Percentiles rank a stretch among this genome's conserved stretches.
Conservation (phyloP, 2,888 invertebrate genomes). For the Latheticus oryzae region DNA sequence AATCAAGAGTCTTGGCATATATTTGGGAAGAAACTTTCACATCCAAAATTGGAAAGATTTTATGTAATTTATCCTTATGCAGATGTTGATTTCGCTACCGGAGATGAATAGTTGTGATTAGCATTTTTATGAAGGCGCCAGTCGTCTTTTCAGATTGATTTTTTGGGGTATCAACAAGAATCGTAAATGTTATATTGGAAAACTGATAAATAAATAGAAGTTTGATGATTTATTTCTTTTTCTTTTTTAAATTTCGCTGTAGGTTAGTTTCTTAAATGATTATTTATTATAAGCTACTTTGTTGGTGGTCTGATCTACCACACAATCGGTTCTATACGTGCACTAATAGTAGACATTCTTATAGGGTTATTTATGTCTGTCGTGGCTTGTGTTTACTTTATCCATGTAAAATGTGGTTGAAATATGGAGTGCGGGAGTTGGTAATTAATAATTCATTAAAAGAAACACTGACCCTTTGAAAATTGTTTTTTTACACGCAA, state of each 20-base stretch:
- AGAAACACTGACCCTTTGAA: constrained; percentile 18
- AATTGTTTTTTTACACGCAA: constrained; percentile 33
- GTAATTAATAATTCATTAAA: constrained; percentile 25
- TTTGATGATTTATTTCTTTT: constrained; percentile 21
- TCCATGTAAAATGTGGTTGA: constrained; percentile 12
- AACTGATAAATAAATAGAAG: not conserved
- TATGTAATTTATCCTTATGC: constrained; percentile 50
- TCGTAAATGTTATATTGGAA: constrained; percentile 3
- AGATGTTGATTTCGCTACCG: constrained; percentile 26
- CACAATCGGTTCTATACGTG: constrained; percentile 8
- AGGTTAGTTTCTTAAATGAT: constrained; percentile 8
- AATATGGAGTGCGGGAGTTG: constrained; percentile 12
- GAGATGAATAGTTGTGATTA: constrained; percentile 32
- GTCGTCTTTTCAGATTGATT: constrained; percentile 6
- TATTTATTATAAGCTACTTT: constrained; percentile 17
- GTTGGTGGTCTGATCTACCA: constrained; percentile 25
- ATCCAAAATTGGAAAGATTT: constrained; percentile 50
- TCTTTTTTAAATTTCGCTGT: constrained; percentile 1
- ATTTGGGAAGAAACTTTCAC: constrained; percentile 50
- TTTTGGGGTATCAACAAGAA: constrained; percentile 2
- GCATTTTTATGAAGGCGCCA: constrained; percentile 41
- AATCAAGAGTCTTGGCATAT: too few relatives aligned
- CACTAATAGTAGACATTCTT: constrained; percentile 4
- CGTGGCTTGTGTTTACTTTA: constrained; percentile 18
- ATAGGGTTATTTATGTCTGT: constrained; percentile 10